Evolutionary conservation across 2,797 vertebrate genomes (phyloP), one percentile per base, ranked within the genome.

Genomic region (Gymnocypris eckloni): DNA sequence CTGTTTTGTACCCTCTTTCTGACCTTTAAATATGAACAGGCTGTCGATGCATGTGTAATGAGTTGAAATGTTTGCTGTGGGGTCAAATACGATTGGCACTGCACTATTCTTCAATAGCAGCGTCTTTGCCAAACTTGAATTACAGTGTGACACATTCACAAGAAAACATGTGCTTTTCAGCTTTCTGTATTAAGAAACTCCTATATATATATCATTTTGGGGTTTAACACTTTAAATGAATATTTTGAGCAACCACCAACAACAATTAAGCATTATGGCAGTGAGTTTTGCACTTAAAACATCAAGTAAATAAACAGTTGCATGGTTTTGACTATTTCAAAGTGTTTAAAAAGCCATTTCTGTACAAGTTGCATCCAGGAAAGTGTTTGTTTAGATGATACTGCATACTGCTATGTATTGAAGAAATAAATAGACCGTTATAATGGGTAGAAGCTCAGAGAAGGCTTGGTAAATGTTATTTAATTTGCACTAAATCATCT

Each of bases 401-500:
- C 45, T 48, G 11, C 12, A 41, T 37, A n/a, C 52, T 78, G 52
- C 12, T n/a, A 16, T 41, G 75, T n/a, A 64, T 25, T 48, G 61
- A 50, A 79, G 12, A 18, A 77, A 12, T 20, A 61, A 59, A 78
- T 25, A n/a, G 11, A 59, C 10, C 3, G n/a, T 64, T 64, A 11
- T n/a, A 25, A 79, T 37, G n/a, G 5, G 9, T 18, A 67, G 43
- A 67, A 67, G 25, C 25, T 70, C 39, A 28, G 64, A 41, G 59
- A 79, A 50, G 28, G 11, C 61, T 69, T 72, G 25, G 41, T 73
- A 48, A 76, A 66, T 50, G n/a, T 37, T n/a, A 7, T 76, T 52
- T 75, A 11, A 83, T 66, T 50, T 67, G 15, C 45, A n/a, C 28
- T 78, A 33, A 69, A 45, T 79, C 66, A 59, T 22, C 25, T 71